phyloP scores from a whole-genome alignment of 2,888 invertebrate species.

The Cryptops parisi region DNA sequence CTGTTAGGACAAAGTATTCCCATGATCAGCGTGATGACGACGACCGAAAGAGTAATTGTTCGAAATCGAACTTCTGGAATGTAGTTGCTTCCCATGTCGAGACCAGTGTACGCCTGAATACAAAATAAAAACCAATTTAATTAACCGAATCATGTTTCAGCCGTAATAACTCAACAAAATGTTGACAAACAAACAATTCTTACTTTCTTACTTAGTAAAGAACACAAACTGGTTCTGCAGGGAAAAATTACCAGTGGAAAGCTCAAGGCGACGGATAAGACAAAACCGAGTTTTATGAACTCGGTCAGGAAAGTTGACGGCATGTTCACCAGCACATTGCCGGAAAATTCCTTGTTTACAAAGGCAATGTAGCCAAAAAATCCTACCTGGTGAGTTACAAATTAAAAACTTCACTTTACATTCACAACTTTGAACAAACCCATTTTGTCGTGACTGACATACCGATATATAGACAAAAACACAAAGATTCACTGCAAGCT shows the following conservation, averaged over 20 bases:
- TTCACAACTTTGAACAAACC: too few species aligned
- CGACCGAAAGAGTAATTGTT: constrained; percentile 62
- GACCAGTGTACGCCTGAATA: constrained; percentile 1
- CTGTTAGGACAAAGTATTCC: constrained; percentile 81
- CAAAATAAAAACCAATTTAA: not conserved
- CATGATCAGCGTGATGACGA: constrained; percentile 55
- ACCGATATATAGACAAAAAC: constrained; percentile 63
- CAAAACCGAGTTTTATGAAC: constrained; percentile 85
- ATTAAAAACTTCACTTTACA: too few species aligned
- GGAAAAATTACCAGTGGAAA: constrained; percentile 96
- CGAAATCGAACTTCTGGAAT: constrained; percentile 76
- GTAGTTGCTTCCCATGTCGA: constrained; percentile 33
- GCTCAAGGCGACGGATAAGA: constrained; percentile 85
- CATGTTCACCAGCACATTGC: constrained; percentile 81
- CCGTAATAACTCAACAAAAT: constrained; percentile 10
- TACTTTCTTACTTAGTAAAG: constrained; percentile 71
- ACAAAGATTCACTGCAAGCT: constrained; percentile 80
- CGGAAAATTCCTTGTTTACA: constrained; percentile 56
- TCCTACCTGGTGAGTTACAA: constrained; percentile 59
- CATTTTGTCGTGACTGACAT: too few species aligned
- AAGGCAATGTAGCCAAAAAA: constrained; percentile 88
- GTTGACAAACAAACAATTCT: constrained; percentile 21
- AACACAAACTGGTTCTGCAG: constrained; percentile 83
- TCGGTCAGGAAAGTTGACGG: constrained; percentile 60
- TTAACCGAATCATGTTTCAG: not conserved